Evolutionary conservation across 2,888 invertebrate genomes (phyloP), one percentile per base, ranked within the genome.

Genomic region (Pocota personata): DNA sequence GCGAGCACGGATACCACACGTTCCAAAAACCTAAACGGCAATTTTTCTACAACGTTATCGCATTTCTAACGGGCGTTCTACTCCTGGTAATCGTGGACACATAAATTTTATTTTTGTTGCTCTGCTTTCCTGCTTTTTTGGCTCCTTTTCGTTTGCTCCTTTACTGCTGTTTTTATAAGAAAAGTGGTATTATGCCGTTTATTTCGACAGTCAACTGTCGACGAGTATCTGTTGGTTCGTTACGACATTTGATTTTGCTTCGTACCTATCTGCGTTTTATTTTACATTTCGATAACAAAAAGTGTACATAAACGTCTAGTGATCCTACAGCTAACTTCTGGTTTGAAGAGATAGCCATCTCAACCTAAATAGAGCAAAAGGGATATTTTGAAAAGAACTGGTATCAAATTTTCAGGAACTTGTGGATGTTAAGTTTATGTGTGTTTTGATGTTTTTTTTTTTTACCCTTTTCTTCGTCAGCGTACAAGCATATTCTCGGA

Each of bases 81-180:
- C 37, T 52, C 35, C 16, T 37, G n/a, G 66, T 35, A 52, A 67
- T 24, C 40, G 40, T 64, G 37, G 43, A 46, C 40, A 57, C 57
- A 69, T 69, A 69, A 30, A 69, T 69, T 69, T 46, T 69, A 69
- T 69, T 69, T 57, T 46, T 43, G n/a, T 69, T 46, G 40, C 19
- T 19, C 10, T 32, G 21, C 14, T 12, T 40, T 67, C 14, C 27
- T 66, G 14, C n/a, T 12, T 30, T 67, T 21, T 37, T 66, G 1
- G 21, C 0, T 40, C 10, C 8, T 30, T 30, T 50, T 60, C 7
- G n/a, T 5, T 35, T 40, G 21, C 19, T 24, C 37, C 50, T 48
- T 58, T 67, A 76, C 12, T 67, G 58, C 40, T 50, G n/a, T 58
- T 50, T 27, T 8, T 12, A 48, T 37, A 32, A 58, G 27, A 14